These are phyloP conservation scores for Hydrolagus colliei DNA, from an alignment of 2,797 vertebrate genomes.

Conservation along the genomic window DNA sequence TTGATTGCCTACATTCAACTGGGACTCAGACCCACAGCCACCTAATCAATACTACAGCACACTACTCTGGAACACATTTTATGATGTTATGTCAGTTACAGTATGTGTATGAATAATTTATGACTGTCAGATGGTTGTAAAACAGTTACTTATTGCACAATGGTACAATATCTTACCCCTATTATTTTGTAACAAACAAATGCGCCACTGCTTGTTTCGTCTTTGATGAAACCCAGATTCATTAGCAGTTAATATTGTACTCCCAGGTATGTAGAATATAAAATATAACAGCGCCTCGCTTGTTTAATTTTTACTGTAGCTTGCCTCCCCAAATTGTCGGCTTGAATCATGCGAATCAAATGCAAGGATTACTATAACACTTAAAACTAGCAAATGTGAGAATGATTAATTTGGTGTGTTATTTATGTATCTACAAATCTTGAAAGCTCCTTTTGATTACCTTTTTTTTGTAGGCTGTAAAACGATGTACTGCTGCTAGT, in stretches of 20 bases:
- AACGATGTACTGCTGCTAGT: slow-evolving; percentile 55
- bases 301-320: background rate
- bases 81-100: slow-evolving; percentile 34
- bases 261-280: background rate
- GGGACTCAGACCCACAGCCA: too few relatives aligned
- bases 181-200: background rate
- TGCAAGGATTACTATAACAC: slow-evolving; percentile 8
- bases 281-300: background rate
- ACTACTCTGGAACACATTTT: slow-evolving; percentile 44
- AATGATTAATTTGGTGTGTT: slow-evolving; percentile 57
- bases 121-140: too few relatives aligned
- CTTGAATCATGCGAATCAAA: background rate
- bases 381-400: slow-evolving; percentile 45
- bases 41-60: slow-evolving; percentile 42
- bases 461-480: slow-evolving; percentile 54
- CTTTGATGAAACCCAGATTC: background rate
- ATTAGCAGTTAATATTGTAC: too few relatives aligned
- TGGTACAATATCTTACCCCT: background rate
- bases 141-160: background rate
- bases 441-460: slow-evolving; percentile 46
- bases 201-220: background rate
- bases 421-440: slow-evolving; percentile 47
- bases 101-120: background rate
- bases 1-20: too few relatives aligned
- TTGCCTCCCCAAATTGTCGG: background rate